These are phyloP conservation scores for Antidorcas marsupialis DNA, from an alignment of 2,113 vertebrate genomes.

Conservation along the genomic window DNA sequence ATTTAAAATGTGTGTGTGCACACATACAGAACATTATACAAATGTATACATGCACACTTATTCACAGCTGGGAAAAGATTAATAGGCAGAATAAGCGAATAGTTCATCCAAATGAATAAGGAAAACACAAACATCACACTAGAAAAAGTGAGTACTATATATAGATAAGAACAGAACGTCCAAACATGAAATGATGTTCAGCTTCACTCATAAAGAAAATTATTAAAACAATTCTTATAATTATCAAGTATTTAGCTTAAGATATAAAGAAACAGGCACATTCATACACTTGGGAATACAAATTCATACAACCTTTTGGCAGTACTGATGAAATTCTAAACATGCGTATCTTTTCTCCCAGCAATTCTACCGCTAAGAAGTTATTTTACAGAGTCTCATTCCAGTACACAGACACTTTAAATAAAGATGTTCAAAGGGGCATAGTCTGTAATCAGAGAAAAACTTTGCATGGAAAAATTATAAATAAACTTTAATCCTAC, in stretches of 20 bases:
- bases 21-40: neutral
- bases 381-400: conserved; percentile 5
- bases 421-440: neutral
- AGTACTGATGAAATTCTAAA: conserved; percentile 23
- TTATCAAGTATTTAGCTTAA: neutral
- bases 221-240: conserved; percentile 11
- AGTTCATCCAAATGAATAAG: neutral
- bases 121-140: neutral
- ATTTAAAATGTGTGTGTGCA: neutral
- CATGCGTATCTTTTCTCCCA: neutral
- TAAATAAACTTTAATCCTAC: conserved; percentile 21
- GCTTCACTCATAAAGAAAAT: neutral
- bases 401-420: neutral
- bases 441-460: neutral
- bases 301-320: neutral
- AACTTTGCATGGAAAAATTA: neutral
- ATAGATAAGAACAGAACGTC: conserved; percentile 1
- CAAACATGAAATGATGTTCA: neutral
- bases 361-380: neutral
- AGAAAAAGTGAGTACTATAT: neutral
- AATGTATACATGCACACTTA: neutral
- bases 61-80: neutral
- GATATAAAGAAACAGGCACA: neutral
- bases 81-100: conserved; percentile 8
- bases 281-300: neutral